Evolutionary conservation across 2,888 invertebrate species (phyloP).

Genomic region (Tipula lateralis): DNA sequence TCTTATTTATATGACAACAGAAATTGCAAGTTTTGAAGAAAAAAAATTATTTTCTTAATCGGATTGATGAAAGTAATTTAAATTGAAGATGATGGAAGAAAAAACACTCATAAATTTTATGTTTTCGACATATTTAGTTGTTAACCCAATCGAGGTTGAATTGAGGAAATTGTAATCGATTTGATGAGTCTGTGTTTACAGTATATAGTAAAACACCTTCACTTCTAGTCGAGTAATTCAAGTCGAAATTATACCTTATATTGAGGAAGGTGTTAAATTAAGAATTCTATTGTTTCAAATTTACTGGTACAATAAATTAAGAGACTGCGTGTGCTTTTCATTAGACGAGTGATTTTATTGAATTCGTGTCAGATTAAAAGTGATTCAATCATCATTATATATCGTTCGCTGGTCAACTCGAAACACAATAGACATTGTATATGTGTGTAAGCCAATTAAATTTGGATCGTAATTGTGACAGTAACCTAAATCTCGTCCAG

Average conservation of each 20-base stretch:
- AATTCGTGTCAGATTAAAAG: background rate
- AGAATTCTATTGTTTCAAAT: background rate
- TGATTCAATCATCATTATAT: background rate
- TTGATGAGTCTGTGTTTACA: too few relatives aligned
- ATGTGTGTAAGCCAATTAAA: background rate
- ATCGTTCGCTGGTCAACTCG: background rate
- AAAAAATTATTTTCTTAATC: background rate
- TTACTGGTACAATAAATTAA: background rate
- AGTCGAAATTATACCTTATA: background rate
- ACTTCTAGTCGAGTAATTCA: background rate
- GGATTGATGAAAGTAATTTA: background rate
- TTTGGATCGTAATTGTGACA: background rate
- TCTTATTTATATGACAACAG: background rate
- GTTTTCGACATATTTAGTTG: background rate
- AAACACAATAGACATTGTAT: background rate
- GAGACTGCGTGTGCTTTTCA: background rate
- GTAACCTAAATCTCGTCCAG: background rate
- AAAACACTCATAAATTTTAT: background rate
- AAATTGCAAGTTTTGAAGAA: too few relatives aligned
- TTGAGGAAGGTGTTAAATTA: background rate
- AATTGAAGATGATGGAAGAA: background rate
- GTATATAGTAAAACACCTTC: too few relatives aligned
- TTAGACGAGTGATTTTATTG: background rate
- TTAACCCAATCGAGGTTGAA: background rate
- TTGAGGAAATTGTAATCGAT: background rate